Evolutionary conservation across 1,140 invertebrate species (phyloP).

Genomic region (Pseudoatta argentina): DNA sequence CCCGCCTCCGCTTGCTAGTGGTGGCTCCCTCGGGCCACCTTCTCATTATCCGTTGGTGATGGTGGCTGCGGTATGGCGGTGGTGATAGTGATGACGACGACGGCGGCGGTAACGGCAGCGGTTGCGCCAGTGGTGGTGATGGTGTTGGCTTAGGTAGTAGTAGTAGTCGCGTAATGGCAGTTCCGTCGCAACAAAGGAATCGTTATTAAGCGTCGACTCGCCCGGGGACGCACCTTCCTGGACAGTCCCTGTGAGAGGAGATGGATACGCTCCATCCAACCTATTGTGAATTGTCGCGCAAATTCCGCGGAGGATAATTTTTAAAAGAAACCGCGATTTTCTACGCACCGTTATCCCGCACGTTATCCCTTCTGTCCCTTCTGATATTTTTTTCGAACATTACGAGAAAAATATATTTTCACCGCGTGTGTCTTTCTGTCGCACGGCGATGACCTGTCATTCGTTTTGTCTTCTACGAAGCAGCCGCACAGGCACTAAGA

Average conservation of each 20-base stretch:
- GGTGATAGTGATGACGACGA: slow-evolving; percentile 55
- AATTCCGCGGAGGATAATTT: slow-evolving; percentile 61
- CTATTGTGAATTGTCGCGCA: slow-evolving; percentile 13
- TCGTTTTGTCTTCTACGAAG: neutral
- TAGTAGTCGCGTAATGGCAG: slow-evolving; percentile 60
- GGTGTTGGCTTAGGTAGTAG: slow-evolving; percentile 29
- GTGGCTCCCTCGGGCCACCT: slow-evolving; percentile 63
- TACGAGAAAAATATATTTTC: neutral
- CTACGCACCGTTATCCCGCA: slow-evolving; percentile 3
- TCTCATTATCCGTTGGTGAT: slow-evolving; percentile 71
- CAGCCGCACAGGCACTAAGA: slow-evolving; percentile 50
- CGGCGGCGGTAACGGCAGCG: slow-evolving; percentile 11
- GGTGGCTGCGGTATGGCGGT: slow-evolving; percentile 41
- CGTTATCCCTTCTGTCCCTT: slow-evolving; percentile 8
- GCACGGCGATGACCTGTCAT: neutral
- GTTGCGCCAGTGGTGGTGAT: slow-evolving; percentile 32
- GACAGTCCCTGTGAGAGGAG: slow-evolving; percentile 64
- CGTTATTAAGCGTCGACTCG: slow-evolving; percentile 73
- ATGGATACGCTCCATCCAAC: slow-evolving; percentile 69
- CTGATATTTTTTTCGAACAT: slow-evolving; percentile 37
- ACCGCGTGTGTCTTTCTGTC: neutral
- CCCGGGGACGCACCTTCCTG: slow-evolving; percentile 33
- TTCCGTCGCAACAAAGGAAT: slow-evolving; percentile 74
- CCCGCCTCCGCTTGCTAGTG: slow-evolving; percentile 47
- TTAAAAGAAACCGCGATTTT: slow-evolving; percentile 66